phyloP scores from a whole-genome alignment of 2,797 vertebrate genomes.

The Chanos chanos region DNA sequence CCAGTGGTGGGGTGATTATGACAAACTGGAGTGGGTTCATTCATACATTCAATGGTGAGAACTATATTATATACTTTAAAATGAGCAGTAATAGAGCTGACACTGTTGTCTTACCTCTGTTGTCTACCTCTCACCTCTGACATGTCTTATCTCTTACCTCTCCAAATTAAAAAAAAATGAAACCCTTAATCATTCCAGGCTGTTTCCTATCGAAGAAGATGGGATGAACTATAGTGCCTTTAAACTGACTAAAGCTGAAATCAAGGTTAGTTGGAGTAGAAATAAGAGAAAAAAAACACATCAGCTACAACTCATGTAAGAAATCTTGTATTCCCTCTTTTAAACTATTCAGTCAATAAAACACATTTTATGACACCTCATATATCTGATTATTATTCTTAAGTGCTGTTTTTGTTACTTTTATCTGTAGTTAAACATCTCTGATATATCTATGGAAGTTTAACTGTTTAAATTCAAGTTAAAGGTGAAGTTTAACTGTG shows the following conservation, averaged over 20 bases:
- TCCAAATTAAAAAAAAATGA: not conserved
- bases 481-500: too few relatives aligned
- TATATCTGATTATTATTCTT: too few relatives aligned
- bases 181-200: slow-evolving; percentile 62
- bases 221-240: slow-evolving; percentile 80
- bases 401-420: too few relatives aligned
- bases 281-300: not conserved
- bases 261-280: slow-evolving; percentile 67
- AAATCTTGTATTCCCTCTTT: not conserved
- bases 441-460: too few relatives aligned
- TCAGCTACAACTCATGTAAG: not conserved
- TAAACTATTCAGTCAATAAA: not conserved
- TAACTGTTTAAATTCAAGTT: too few relatives aligned
- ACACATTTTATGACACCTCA: too few relatives aligned
- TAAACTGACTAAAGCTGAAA: slow-evolving; percentile 75
- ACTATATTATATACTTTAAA: not conserved
- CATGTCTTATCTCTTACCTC: not conserved
- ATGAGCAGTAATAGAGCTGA: not conserved
- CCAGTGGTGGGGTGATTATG: slow-evolving; percentile 65
- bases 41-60: slow-evolving; percentile 91
- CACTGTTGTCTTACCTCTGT: not conserved
- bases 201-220: slow-evolving; percentile 88
- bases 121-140: not conserved
- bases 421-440: too few relatives aligned
- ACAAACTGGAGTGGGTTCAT: slow-evolving; percentile 78